Evolutionary conservation across 2,888 invertebrate genomes (phyloP).

Genomic region (Argyra leucocephala): DNA sequence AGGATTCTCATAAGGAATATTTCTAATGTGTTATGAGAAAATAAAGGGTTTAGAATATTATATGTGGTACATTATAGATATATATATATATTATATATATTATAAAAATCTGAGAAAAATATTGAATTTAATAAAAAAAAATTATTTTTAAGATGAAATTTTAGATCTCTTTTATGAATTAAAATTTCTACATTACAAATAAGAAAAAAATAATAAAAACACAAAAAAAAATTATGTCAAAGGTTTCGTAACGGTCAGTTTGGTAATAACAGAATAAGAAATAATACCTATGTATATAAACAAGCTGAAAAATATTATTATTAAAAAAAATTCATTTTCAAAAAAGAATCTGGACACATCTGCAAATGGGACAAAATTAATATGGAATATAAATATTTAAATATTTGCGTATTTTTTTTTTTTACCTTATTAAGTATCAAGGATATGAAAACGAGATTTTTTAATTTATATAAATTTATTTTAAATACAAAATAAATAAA

Average conservation of each 20-base stretch:
- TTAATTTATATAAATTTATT: no score
- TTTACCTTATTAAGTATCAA: no score
- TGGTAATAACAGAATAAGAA: not conserved
- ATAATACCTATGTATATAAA: not conserved
- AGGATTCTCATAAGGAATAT: no score
- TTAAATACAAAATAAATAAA: no score
- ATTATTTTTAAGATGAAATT: not conserved
- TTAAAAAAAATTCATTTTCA: not conserved
- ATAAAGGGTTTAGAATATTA: not conserved
- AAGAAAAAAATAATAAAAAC: no score
- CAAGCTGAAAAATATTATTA: not conserved
- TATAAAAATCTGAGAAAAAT: not conserved
- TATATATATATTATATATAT: not conserved
- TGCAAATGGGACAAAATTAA: not conserved
- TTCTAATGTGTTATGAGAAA: not conserved
- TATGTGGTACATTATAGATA: no score
- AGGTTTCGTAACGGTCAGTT: conserved; percentile 1
- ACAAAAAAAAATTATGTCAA: no score
- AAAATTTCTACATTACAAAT: not conserved
- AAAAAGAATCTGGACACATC: no score
- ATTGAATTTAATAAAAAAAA: not conserved
- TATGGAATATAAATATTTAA: no score
- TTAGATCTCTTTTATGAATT: not conserved
- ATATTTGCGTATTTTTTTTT: no score
- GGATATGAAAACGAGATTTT: no score